phyloP scores from a whole-genome alignment of 2,888 invertebrate genomes.

The Azorinus chamasolen region DNA sequence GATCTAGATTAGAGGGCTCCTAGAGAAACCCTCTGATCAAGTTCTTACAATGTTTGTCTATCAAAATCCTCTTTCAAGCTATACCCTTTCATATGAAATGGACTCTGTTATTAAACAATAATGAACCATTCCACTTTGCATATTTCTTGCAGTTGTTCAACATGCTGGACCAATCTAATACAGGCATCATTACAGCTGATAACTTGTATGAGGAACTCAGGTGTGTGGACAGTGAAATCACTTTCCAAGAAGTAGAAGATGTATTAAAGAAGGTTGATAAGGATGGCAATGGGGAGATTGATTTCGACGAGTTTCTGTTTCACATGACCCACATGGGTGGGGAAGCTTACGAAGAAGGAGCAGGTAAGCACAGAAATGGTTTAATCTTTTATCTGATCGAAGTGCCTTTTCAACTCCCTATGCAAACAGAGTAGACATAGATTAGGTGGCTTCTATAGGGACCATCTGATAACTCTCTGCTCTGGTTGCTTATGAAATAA shows the following conservation, averaged over 20 bases:
- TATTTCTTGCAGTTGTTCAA: conserved; percentile 73
- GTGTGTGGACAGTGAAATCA: conserved; percentile 73
- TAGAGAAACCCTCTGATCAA: no score
- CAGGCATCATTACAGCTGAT: conserved; percentile 71
- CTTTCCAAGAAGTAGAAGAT: conserved; percentile 70
- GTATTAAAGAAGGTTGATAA: conserved; percentile 73
- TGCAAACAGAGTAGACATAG: background rate
- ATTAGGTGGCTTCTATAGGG: no score
- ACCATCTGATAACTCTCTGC: background rate
- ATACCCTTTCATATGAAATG: no score
- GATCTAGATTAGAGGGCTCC: no score
- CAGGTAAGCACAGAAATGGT: conserved; percentile 23
- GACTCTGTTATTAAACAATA: no score
- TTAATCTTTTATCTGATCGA: background rate
- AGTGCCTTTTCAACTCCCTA: background rate
- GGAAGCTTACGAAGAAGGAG: conserved; percentile 35
- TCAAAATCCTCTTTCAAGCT: no score
- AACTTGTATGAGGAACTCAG: conserved; percentile 71
- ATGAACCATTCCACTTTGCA: no score
- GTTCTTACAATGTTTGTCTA: no score
- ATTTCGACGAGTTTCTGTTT: conserved; percentile 79
- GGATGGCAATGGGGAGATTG: conserved; percentile 76
- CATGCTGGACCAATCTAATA: conserved; percentile 73
- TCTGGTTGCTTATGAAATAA: background rate
- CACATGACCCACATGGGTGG: conserved; percentile 70